These are phyloP conservation scores for Tortrix viridana DNA, from an alignment of 2,888 invertebrate species.

Conservation along the genomic window DNA sequence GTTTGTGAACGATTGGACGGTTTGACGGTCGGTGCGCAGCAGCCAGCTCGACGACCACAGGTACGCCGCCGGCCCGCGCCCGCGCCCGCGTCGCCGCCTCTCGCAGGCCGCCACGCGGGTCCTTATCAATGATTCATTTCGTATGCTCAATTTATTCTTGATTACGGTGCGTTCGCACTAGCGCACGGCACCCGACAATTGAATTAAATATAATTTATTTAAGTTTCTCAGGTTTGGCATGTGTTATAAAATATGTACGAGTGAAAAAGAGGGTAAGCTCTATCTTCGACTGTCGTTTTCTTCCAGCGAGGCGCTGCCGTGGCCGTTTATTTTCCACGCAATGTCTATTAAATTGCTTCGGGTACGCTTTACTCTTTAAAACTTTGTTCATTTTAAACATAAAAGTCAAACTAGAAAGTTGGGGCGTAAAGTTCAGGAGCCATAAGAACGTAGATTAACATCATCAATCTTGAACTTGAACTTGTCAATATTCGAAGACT, in stretches of 20 bases:
- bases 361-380: no score
- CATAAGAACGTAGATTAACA: slow-evolving; percentile 5
- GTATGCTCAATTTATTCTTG: slow-evolving; percentile 55
- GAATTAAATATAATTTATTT: slow-evolving; percentile 18
- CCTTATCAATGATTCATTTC: slow-evolving; percentile 58
- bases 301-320: background rate
- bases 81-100: slow-evolving; percentile 51
- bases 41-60: slow-evolving; percentile 39
- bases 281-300: slow-evolving; percentile 3
- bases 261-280: slow-evolving; percentile 4
- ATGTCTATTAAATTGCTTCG: no score
- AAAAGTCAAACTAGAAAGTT: slow-evolving; percentile 1
- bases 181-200: slow-evolving; percentile 15
- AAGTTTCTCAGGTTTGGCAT: slow-evolving; percentile 9
- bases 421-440: slow-evolving; percentile 1
- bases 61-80: slow-evolving; percentile 40
- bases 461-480: slow-evolving; percentile 41
- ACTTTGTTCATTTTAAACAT: background rate
- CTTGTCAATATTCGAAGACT: slow-evolving; percentile 48
- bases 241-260: slow-evolving; percentile 10
- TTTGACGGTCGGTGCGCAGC: slow-evolving; percentile 19
- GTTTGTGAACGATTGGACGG: slow-evolving; percentile 63
- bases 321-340: background rate
- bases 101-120: slow-evolving; percentile 57
- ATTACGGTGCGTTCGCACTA: slow-evolving; percentile 31